These are phyloP conservation scores for Augiades crinisus DNA, from an alignment of 2,888 invertebrate species.

Conservation along the genomic window DNA sequence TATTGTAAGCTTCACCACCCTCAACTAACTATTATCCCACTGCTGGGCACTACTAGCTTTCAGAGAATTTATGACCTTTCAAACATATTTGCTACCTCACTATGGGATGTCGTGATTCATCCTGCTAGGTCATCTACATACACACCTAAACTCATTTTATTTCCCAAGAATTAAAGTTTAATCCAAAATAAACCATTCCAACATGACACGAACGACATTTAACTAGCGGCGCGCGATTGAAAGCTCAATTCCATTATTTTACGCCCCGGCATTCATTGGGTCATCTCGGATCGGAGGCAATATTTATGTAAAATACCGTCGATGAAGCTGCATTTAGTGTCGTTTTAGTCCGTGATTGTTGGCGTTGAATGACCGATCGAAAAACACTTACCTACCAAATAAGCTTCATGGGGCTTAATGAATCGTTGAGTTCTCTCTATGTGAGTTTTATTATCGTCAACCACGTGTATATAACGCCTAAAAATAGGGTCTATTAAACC, in stretches of 20 bases:
- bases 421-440: background rate
- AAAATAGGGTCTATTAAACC: background rate
- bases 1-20: background rate
- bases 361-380: background rate
- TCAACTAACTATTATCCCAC: no score
- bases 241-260: constrained; percentile 15
- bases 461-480: background rate
- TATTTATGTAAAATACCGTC: constrained; percentile 18
- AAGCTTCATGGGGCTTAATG: constrained; percentile 1
- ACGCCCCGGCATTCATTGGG: background rate
- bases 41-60: no score
- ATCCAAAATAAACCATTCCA: background rate
- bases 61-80: no score
- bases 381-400: constrained; percentile 1
- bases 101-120: no score
- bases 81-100: no score
- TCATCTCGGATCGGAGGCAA: background rate
- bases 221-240: background rate
- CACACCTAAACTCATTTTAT: constrained; percentile 12
- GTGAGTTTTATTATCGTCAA: background rate
- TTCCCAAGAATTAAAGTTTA: constrained; percentile 4
- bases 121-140: no score
- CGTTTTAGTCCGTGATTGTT: background rate
- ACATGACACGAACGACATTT: background rate
- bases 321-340: background rate